Conservation (phyloP, 2,113 vertebrate species). For the Theristicus caerulescens region DNA sequence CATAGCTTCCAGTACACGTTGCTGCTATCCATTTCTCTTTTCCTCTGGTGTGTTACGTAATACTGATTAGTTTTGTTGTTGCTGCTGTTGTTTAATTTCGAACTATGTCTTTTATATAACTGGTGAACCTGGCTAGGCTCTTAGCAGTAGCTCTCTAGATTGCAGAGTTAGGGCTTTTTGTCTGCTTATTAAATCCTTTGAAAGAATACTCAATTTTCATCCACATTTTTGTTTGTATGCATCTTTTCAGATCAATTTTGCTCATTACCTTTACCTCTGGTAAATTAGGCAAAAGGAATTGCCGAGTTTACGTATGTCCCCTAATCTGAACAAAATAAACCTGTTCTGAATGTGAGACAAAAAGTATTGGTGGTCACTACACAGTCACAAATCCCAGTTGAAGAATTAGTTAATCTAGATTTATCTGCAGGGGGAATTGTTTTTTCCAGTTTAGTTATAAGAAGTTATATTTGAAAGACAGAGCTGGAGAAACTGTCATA, state of each 20-base stretch:
- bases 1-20: not conserved
- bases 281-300: not conserved
- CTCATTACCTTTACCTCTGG: not conserved
- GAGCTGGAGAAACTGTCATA: not conserved
- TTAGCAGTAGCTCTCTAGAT: not conserved
- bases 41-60: not conserved
- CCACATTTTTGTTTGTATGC: not conserved
- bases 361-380: not conserved
- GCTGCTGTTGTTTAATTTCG: not conserved
- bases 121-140: not conserved
- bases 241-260: not conserved
- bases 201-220: not conserved
- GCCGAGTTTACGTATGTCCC: rapidly evolving
- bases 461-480: not conserved
- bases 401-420: not conserved
- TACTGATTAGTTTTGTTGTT: not conserved
- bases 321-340: not conserved
- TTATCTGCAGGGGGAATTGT: not conserved
- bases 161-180: not conserved
- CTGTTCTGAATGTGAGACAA: not conserved
- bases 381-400: not conserved
- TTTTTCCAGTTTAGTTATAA: not conserved
- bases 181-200: not conserved
- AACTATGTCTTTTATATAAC: not conserved
- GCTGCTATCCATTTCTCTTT: not conserved